Percentiles rank a stretch among this genome's conserved stretches.
phyloP scores from a whole-genome alignment of 2,888 invertebrate genomes.

The Ormyrus thymus region DNA sequence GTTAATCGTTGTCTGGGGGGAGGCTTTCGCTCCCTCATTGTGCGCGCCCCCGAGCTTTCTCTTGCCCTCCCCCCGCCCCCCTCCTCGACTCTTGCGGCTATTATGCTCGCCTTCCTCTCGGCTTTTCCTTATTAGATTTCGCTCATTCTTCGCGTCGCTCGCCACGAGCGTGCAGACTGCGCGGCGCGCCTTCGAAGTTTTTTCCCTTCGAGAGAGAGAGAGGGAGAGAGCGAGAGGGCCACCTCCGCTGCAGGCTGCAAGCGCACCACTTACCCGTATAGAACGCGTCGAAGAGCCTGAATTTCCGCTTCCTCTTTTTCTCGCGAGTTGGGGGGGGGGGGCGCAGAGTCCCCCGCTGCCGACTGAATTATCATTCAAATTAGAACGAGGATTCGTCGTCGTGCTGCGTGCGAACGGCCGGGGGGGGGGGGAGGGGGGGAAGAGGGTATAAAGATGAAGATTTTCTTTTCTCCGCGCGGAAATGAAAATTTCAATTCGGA shows the following conservation, averaged over 20 bases:
- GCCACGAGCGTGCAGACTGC: too few relatives aligned
- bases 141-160: constrained; percentile 11
- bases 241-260: not conserved
- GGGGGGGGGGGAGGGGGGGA: not conserved
- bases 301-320: not conserved
- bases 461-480: constrained; percentile 22
- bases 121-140: constrained; percentile 26
- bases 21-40: too few relatives aligned
- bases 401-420: not conserved
- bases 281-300: not conserved
- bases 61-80: not conserved
- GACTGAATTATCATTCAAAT: constrained; percentile 46
- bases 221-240: too few relatives aligned
- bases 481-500: constrained; percentile 49
- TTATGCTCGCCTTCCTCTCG: not conserved
- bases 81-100: not conserved
- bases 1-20: constrained; percentile 4
- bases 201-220: too few relatives aligned
- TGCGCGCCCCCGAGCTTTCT: not conserved
- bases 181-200: not conserved
- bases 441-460: constrained; percentile 20
- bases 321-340: not conserved
- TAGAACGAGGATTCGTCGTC: constrained; percentile 20
- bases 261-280: not conserved
- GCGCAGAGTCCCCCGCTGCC: too few relatives aligned